These are phyloP conservation scores for Acrocyrtus sp. DNA, from an alignment of 2,888 invertebrate genomes.

Conservation along the genomic window DNA sequence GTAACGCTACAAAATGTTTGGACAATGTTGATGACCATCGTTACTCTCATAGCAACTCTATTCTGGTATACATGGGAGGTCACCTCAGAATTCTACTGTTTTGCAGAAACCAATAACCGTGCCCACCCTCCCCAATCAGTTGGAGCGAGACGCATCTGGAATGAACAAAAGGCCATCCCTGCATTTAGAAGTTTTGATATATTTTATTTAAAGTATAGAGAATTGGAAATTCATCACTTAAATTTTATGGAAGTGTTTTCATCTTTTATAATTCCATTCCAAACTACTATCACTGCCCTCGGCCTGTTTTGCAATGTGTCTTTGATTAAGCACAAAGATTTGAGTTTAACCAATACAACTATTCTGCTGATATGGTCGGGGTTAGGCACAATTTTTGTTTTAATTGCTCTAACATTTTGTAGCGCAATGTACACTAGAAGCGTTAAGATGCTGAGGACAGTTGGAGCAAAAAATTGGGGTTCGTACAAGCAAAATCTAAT, in stretches of 20 bases:
- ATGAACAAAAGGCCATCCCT: not conserved
- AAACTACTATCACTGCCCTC: not conserved
- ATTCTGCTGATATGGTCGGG: conserved; percentile 24
- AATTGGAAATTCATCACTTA: conserved; percentile 14
- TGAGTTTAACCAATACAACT: conserved; percentile 8
- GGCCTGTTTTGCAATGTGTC: conserved; percentile 26
- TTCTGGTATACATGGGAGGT: conserved; percentile 12
- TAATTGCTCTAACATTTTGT: not conserved
- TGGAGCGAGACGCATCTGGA: not conserved
- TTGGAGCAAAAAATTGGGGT: conserved; percentile 16
- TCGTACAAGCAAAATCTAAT: not conserved
- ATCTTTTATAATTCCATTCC: conserved; percentile 12
- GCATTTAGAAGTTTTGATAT: conserved; percentile 7
- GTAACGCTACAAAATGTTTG: conserved; percentile 12
- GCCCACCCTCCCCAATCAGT: not conserved
- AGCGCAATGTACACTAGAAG: conserved; percentile 24
- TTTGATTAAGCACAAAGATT: not conserved
- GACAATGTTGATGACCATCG: conserved; percentile 7
- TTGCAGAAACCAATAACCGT: not conserved
- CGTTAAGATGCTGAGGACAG: conserved; percentile 1
- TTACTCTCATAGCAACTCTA: not conserved
- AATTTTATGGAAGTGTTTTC: conserved; percentile 8
- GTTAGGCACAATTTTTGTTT: not conserved
- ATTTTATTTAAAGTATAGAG: conserved; percentile 5
- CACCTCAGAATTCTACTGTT: conserved; percentile 14